Conservation (phyloP, 2,797 vertebrate genomes). For the Falco rusticolus region DNA sequence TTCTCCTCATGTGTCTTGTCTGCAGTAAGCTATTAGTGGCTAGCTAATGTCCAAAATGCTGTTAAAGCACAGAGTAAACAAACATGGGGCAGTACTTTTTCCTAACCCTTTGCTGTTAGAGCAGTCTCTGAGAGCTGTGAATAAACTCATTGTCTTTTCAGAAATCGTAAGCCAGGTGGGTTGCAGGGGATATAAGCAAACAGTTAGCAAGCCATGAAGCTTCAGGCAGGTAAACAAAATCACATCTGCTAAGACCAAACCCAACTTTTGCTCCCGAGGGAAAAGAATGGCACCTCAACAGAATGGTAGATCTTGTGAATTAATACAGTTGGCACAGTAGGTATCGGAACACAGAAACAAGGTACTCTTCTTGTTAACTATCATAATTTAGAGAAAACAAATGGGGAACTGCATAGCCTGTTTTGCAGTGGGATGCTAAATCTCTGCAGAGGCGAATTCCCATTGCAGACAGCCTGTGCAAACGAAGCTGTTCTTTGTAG, state of each 20-base stretch:
- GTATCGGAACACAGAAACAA: constrained; percentile 5
- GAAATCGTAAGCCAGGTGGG: background rate
- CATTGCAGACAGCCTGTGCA: constrained; percentile 24
- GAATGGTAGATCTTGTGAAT: constrained; percentile 4
- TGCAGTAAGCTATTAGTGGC: background rate
- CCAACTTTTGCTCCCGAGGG: background rate
- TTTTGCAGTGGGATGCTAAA: constrained; percentile 38
- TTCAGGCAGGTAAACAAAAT: constrained; percentile 54
- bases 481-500: background rate
- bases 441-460: constrained; percentile 56
- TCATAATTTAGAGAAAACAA: constrained; percentile 52
- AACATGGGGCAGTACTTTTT: background rate
- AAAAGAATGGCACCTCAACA: background rate
- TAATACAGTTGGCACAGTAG: constrained; percentile 12
- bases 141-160: background rate
- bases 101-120: background rate
- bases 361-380: constrained; percentile 32
- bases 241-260: constrained; percentile 38
- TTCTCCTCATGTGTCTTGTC: background rate
- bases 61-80: background rate
- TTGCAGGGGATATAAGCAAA: constrained; percentile 19
- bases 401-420: background rate
- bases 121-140: background rate
- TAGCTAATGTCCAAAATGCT: background rate
- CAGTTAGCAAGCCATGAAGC: constrained; percentile 9